Evolutionary conservation across 92 coral and sea anemone genomes (phyloP).

Genomic region (Parazoanthus atlanticus): DNA sequence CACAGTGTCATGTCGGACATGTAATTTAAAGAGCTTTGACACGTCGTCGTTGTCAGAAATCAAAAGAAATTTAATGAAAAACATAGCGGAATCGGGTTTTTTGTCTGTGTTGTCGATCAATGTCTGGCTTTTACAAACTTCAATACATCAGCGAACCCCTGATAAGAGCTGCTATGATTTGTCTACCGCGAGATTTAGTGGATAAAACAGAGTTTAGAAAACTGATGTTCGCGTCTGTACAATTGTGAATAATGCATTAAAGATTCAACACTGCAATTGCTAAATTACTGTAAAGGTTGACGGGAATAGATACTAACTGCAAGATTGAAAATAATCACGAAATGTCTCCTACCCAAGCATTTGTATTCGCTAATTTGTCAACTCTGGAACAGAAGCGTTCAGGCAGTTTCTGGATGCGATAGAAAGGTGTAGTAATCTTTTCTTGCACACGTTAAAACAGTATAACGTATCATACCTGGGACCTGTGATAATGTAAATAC

Average conservation of each 20-base stretch:
- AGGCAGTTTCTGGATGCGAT: background rate
- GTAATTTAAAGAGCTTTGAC: background rate
- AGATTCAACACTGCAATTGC: background rate
- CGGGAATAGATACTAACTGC: background rate
- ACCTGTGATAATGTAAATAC: background rate
- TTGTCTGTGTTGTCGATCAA: background rate
- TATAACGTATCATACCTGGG: background rate
- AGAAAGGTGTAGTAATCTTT: too few species aligned
- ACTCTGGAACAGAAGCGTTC: too few species aligned
- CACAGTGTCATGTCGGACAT: background rate
- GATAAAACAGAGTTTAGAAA: background rate
- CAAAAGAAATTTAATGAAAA: background rate
- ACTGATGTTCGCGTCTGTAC: background rate
- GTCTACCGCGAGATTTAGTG: background rate
- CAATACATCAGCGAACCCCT: background rate
- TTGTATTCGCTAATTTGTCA: too few species aligned
- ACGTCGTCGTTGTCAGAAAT: background rate
- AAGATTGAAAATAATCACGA: background rate
- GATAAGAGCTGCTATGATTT: background rate
- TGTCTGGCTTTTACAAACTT: background rate
- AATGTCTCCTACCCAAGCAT: background rate
- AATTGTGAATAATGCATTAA: background rate
- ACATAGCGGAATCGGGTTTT: too few species aligned
- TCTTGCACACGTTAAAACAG: background rate
- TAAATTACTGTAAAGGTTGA: too few species aligned